Evolutionary conservation across 1,140 invertebrate genomes (phyloP).

Genomic region (Calliphora vicina): DNA sequence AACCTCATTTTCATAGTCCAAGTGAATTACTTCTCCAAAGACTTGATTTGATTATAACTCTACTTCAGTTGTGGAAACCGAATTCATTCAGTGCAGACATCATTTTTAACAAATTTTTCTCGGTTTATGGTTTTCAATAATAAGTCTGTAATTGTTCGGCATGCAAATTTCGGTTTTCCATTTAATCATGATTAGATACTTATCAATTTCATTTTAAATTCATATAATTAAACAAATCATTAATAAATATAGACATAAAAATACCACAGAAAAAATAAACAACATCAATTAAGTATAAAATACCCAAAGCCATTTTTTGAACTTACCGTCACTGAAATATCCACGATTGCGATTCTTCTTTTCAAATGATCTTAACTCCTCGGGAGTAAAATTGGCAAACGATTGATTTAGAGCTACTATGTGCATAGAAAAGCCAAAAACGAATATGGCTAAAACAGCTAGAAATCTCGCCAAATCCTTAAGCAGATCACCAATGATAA

Average conservation of each 20-base stretch:
- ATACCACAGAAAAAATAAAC: background rate
- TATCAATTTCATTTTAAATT: slow-evolving; percentile 50
- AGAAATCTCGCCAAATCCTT: slow-evolving; percentile 94
- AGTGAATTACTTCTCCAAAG: too few species aligned
- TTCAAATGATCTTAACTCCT: slow-evolving; percentile 67
- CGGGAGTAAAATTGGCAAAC: slow-evolving; percentile 72
- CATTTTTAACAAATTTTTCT: background rate
- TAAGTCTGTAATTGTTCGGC: slow-evolving; percentile 56
- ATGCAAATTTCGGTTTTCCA: slow-evolving; percentile 48
- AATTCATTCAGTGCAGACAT: background rate
- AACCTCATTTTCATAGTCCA: too few species aligned
- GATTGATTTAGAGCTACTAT: slow-evolving; percentile 96
- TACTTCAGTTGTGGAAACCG: background rate
- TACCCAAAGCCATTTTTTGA: slow-evolving; percentile 38
- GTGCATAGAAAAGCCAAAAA: slow-evolving; percentile 98
- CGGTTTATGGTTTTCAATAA: background rate
- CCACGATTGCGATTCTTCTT: slow-evolving; percentile 62
- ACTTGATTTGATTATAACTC: too few species aligned
- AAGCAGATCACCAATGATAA: slow-evolving; percentile 88
- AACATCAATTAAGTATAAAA: background rate
- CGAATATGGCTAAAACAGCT: slow-evolving; percentile 96
- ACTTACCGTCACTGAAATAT: slow-evolving; percentile 80
- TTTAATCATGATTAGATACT: slow-evolving; percentile 54
- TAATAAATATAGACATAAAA: background rate
- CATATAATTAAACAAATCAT: background rate